Base-by-base conservation (phyloP, 2,797 vertebrate species). In the Sebastes variabilis region DNA sequence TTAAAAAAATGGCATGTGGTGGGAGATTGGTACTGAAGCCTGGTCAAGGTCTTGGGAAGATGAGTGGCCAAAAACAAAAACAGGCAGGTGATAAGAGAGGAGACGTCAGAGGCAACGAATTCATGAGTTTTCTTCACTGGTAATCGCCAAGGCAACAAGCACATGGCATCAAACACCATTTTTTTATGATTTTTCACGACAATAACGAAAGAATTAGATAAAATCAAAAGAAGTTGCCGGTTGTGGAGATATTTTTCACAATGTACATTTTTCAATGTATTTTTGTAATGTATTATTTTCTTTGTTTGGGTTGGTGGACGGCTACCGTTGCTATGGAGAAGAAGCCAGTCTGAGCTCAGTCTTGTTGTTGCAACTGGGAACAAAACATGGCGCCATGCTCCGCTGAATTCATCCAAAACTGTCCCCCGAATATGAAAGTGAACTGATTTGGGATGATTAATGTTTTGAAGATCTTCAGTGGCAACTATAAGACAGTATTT, bases 31-130 rank as follows among this genome's bases (percentile, higher is more conserved):
- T 24, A 24, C 62, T 2, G 12, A 1, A 16, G 46, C n/a, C 54
- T 29, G 42, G 74, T 79, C 79, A 89, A 87, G 86, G 86, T 87
- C 76, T 81, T 71, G 42, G 14, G 74, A 88, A 78, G 72, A 80
- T 52, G 68, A 78, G 66, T 2, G 55, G 66, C 13, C 36, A 56
- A 71, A 86, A 81, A 86, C 79, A 87, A 66, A 77, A 36, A 3
- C 2, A 24, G 73, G 25, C 7, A 52, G 30, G n/a, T 25, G 80
- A 81, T 61, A 80, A 58, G 59, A 49, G 58, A 68, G 13, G 12
- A 20, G 56, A 71, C 32, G 61, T 76, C 67, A 66, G 16, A 66
- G 52, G 34, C 9, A 30, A 38, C 27, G 38, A 68, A 22, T 42
- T 14, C 56, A 76, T 52, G 14, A 55, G 32, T 66, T 81, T 68